phyloP scores from a whole-genome alignment of 2,797 vertebrate species.

The Arctocebus calabarensis region DNA sequence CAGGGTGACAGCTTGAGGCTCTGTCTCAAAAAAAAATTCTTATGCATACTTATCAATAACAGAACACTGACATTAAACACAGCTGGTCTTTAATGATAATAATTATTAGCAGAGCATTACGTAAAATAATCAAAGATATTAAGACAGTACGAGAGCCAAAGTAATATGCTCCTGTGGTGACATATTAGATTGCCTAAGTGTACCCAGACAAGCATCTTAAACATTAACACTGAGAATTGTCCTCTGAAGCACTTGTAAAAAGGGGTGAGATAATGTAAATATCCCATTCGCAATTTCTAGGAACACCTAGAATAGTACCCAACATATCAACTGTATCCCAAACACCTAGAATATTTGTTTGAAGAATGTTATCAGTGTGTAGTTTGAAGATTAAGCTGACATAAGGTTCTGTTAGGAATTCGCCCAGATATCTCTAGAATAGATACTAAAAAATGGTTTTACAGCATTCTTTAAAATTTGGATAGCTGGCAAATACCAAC shows the following conservation, averaged over 20 bases:
- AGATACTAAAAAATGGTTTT: neutral
- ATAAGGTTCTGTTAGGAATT: neutral
- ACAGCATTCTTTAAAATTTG: neutral
- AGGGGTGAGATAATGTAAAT: neutral
- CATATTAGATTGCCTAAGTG: neutral
- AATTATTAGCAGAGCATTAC: neutral
- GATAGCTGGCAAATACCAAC: neutral
- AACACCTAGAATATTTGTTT: neutral
- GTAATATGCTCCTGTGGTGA: neutral
- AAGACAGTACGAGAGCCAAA: neutral
- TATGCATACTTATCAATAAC: neutral
- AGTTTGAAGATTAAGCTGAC: neutral
- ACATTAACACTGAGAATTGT: neutral
- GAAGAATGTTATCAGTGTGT: neutral
- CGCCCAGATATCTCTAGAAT: neutral
- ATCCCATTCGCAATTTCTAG: neutral
- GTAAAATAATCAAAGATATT: slow-evolving; percentile 16
- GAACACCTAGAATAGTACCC: neutral
- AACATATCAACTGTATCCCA: neutral
- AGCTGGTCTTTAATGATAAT: neutral
- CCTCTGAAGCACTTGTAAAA: neutral
- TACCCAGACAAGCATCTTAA: neutral
- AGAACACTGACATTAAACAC: neutral
- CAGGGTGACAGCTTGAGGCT: no score
- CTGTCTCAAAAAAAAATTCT: neutral